These are phyloP conservation scores for Lutjanus erythropterus DNA, from an alignment of 2,113 vertebrate genomes.

Conservation along the genomic window DNA sequence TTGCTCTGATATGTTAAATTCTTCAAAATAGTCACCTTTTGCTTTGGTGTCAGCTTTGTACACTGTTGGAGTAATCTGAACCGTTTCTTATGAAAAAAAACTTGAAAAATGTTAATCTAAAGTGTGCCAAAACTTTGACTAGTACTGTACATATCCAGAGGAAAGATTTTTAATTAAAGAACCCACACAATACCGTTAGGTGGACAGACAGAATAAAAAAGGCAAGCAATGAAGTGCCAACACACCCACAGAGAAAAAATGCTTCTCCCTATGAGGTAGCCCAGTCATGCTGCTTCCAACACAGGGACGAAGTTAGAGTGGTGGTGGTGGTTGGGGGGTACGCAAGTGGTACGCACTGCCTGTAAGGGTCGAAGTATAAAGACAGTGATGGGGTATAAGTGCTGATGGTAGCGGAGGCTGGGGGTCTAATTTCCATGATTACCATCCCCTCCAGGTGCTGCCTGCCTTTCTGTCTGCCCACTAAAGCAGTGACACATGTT, in stretches of 20 bases:
- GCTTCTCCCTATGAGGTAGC: background rate
- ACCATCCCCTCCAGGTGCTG: slow-evolving; percentile 76
- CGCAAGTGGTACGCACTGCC: slow-evolving; percentile 31
- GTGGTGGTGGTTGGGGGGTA: background rate
- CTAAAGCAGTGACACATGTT: slow-evolving; percentile 80
- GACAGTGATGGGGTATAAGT: slow-evolving; percentile 66
- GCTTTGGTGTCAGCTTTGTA: no score
- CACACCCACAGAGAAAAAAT: background rate
- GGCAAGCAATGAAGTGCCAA: background rate
- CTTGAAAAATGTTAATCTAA: no score
- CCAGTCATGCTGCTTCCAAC: background rate
- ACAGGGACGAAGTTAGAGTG: slow-evolving; percentile 21
- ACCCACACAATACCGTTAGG: background rate
- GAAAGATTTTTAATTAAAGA: background rate
- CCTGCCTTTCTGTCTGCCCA: slow-evolving; percentile 68
- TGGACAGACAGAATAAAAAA: background rate
- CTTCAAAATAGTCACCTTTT: no score
- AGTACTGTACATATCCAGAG: background rate
- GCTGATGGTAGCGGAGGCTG: slow-evolving; percentile 66
- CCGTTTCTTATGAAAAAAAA: no score
- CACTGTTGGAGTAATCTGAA: no score
- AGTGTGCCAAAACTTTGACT: no score
- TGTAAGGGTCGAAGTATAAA: slow-evolving; percentile 48
- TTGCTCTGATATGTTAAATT: no score
- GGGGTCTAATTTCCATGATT: slow-evolving; percentile 78